These are phyloP conservation scores for Tetramorium alpestre DNA, from an alignment of 1,140 invertebrate genomes.

Conservation along the genomic window DNA sequence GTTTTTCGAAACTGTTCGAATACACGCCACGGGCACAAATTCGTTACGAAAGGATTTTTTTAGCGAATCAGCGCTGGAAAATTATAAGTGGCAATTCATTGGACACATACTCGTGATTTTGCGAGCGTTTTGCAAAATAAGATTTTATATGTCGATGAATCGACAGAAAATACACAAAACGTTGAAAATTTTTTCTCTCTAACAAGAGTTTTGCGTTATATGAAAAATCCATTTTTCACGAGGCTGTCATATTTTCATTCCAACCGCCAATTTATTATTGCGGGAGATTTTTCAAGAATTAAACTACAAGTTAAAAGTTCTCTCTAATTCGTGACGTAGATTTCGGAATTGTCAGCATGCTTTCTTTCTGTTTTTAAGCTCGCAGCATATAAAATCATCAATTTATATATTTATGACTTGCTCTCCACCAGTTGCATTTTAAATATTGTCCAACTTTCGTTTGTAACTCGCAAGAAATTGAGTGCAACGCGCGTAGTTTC, in stretches of 20 bases:
- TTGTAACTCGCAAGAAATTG: neutral
- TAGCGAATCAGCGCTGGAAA: constrained; percentile 30
- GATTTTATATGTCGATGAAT: constrained; percentile 11
- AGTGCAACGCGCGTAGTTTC: neutral
- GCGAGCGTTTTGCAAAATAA: constrained; percentile 17
- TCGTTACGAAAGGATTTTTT: constrained; percentile 27
- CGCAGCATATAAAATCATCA: neutral
- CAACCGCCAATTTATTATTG: neutral
- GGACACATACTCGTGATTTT: constrained; percentile 9
- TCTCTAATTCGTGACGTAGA: neutral
- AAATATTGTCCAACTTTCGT: neutral
- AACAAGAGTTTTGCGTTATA: neutral
- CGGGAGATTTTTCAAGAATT: neutral
- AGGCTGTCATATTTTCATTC: neutral
- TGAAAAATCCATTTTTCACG: neutral
- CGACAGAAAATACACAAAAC: constrained; percentile 5
- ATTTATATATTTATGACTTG: neutral
- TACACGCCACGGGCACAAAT: constrained; percentile 3
- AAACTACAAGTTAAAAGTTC: neutral
- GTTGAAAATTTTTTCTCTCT: constrained; percentile 2
- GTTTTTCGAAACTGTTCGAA: constrained; percentile 9
- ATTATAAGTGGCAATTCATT: constrained; percentile 43
- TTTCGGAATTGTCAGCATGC: neutral
- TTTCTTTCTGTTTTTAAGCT: neutral
- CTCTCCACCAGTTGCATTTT: neutral